Evolutionary conservation across 2,113 vertebrate genomes (phyloP), one percentile per base, ranked within the genome.

Genomic region (Tapirus terrestris): DNA sequence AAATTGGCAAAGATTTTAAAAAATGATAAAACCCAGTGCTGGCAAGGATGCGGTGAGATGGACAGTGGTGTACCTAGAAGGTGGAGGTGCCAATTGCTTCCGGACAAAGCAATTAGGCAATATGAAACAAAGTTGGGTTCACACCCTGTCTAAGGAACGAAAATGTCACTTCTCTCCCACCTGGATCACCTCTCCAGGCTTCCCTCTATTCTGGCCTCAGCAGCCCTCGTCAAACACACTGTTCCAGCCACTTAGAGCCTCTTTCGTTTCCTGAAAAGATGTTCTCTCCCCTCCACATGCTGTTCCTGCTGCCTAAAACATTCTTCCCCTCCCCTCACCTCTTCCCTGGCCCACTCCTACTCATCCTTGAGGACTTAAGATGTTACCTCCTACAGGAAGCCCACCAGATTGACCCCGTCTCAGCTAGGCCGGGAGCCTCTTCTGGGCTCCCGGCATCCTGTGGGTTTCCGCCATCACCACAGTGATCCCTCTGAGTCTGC

Each of bases 21-120:
- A 90, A 93, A 11, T 0, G 36, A 96, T 95, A 91, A 79, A 75
- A 70, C 27, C 17, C 43, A 58, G 0, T 51, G 48, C 43, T 65
- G 13, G 53, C 79, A 79, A 89, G 77, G 85, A 86, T 86, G 72
- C 4, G 36, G 95, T 97, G 72, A 97, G 81, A 29, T 21, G 36
- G 53, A 81, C 80, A 67, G 23, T 56, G 17, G 20, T 14, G 8
- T 27, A 53, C 17, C 48, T 31, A 53, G 86, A 82, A 53, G 36
- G 86, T 10, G 20, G 81, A 36, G 89, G 48, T 36, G 17, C 29
- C 11, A 88, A 29, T 3, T 79, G 73, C 89, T 91, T 96, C 84
- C 95, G 91, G 76, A 88, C 27, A 96, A 76, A 88, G 65, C 51
- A 16, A 12, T 17, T 3, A 56, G 48, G 31, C 68, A 43, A 51